These are phyloP conservation scores for Heliocidaris erythrogramma DNA, from an alignment of 35 echinoderm and acorn worm genomes.

Conservation along the genomic window DNA sequence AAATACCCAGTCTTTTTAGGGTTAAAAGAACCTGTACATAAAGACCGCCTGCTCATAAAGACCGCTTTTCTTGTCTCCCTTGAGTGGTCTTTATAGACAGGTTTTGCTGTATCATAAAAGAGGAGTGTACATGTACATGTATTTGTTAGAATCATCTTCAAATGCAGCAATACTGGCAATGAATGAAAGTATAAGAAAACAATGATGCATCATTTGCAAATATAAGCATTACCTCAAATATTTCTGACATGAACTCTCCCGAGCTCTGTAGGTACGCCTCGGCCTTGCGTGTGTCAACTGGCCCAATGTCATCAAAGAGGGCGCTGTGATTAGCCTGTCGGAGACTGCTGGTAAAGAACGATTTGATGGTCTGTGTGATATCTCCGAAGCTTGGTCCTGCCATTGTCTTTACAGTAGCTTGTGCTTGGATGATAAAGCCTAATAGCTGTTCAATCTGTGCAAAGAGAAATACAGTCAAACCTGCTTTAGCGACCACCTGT, in stretches of 20 bases:
- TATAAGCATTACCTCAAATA: slow-evolving; percentile 72
- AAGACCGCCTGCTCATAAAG: too few species aligned
- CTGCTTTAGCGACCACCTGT: too few species aligned
- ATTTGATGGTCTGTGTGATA: slow-evolving; percentile 26
- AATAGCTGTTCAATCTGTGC: slow-evolving; percentile 84
- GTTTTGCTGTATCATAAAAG: too few species aligned
- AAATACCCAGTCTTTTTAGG: too few species aligned
- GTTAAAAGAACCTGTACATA: too few species aligned
- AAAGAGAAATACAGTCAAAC: neutral
- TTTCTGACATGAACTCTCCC: slow-evolving; percentile 54
- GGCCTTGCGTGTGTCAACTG: slow-evolving; percentile 69
- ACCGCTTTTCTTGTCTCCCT: too few species aligned
- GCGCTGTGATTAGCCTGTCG: slow-evolving; percentile 39
- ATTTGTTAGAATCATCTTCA: too few species aligned
- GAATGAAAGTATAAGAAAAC: neutral
- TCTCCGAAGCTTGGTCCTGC: slow-evolving; percentile 24
- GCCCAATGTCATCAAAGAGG: slow-evolving; percentile 76
- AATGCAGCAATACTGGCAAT: too few species aligned
- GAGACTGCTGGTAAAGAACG: slow-evolving; percentile 28
- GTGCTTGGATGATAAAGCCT: slow-evolving; percentile 64
- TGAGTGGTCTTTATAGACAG: too few species aligned
- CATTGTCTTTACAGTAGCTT: slow-evolving; percentile 59
- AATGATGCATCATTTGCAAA: neutral
- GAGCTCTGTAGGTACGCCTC: slow-evolving; percentile 64
- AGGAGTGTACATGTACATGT: too few species aligned